phyloP scores from a whole-genome alignment of 2,888 invertebrate species.

The Acanthosepion pharaonis region DNA sequence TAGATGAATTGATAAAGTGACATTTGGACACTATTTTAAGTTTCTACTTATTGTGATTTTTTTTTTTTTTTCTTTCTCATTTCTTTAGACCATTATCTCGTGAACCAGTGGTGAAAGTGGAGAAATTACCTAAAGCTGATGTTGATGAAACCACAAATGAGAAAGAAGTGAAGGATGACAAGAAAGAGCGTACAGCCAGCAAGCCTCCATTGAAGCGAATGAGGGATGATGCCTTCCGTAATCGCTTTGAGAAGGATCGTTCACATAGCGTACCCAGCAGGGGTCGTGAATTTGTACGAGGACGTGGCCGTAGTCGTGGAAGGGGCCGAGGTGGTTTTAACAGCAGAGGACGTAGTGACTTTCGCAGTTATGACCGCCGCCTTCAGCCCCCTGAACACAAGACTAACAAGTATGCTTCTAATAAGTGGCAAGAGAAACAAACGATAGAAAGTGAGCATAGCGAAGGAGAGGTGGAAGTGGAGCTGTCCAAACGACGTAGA shows the following conservation, averaged over 20 bases:
- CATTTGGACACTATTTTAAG: no score
- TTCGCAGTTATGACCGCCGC: slow-evolving; percentile 54
- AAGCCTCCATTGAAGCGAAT: slow-evolving; percentile 67
- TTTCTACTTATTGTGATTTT: not conserved
- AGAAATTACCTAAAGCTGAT: slow-evolving; percentile 49
- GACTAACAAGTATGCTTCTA: not conserved
- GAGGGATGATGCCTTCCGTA: slow-evolving; percentile 61
- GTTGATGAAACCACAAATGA: slow-evolving; percentile 52
- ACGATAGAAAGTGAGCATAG: slow-evolving; percentile 49
- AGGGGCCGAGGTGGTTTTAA: slow-evolving; percentile 50
- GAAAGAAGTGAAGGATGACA: slow-evolving; percentile 54
- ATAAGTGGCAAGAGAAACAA: slow-evolving; percentile 43
- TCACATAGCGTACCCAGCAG: slow-evolving; percentile 60
- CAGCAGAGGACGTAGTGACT: slow-evolving; percentile 44
- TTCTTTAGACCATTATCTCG: not conserved
- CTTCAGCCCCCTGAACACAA: slow-evolving; percentile 38
- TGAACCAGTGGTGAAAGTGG: slow-evolving; percentile 34
- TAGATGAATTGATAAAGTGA: no score
- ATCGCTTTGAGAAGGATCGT: slow-evolving; percentile 52
- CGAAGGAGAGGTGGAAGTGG: slow-evolving; percentile 56
- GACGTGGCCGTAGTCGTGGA: slow-evolving; percentile 64
- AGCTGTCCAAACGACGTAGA: slow-evolving; percentile 57
- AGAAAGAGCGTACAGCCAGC: slow-evolving; percentile 56
- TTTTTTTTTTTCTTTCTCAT: not conserved
- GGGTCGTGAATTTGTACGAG: slow-evolving; percentile 70